Conservation (phyloP, 2,888 invertebrate species). For the Diadegma fenestrale region DNA sequence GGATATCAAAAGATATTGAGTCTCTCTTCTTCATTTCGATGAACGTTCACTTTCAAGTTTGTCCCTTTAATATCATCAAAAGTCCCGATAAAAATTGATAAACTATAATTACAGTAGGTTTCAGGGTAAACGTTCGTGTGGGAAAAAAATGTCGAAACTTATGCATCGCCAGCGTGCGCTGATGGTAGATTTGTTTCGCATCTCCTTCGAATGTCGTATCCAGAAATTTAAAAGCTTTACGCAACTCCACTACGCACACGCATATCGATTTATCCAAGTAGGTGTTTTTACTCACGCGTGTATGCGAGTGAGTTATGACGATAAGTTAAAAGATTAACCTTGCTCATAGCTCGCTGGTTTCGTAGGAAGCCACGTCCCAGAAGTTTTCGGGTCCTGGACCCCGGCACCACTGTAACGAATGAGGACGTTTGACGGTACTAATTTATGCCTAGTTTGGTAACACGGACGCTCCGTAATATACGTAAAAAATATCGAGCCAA, state of each 20-base stretch:
- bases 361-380: conserved; percentile 60
- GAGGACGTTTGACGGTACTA: conserved; percentile 84
- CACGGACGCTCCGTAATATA: conserved; percentile 71
- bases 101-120: background rate
- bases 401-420: conserved; percentile 78
- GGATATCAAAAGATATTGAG: background rate
- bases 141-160: background rate
- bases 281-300: conserved; percentile 54
- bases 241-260: conserved; percentile 6
- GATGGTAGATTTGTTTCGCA: background rate
- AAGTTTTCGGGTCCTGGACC: conserved; percentile 70
- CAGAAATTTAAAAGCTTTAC: background rate
- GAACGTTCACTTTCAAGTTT: background rate
- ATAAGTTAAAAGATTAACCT: conserved; percentile 83
- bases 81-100: background rate
- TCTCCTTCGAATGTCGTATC: background rate
- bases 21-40: background rate
- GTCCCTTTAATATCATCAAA: background rate
- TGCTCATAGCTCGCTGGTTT: conserved; percentile 77
- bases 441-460: conserved; percentile 84
- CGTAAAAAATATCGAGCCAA: conserved; percentile 37
- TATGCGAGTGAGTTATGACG: conserved; percentile 80
- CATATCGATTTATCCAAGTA: conserved; percentile 32
- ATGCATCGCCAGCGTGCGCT: background rate
- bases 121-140: background rate